These are phyloP conservation scores for Heptranchias perlo DNA, from an alignment of 2,113 vertebrate genomes.

Conservation along the genomic window DNA sequence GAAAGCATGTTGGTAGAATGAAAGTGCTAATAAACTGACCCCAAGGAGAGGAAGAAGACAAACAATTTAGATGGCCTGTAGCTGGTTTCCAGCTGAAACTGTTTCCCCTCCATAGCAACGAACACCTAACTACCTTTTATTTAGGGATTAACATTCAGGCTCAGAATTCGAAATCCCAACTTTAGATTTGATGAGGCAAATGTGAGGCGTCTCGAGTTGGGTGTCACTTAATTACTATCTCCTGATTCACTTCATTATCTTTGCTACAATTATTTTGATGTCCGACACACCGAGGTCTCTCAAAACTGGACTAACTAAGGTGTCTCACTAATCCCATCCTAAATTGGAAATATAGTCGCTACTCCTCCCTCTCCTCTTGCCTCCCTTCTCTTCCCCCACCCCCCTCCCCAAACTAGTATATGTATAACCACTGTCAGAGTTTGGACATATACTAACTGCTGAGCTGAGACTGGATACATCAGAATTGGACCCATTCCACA, in stretches of 20 bases:
- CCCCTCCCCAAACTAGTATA: no score
- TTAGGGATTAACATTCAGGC: background rate
- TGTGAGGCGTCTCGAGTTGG: background rate
- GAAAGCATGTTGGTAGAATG: background rate
- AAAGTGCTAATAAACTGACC: background rate
- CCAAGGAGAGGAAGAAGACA: conserved; percentile 6
- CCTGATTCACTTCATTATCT: background rate
- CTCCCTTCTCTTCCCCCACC: background rate
- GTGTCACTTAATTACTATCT: background rate
- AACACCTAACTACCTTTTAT: background rate
- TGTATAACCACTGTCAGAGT: no score
- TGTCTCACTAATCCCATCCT: background rate
- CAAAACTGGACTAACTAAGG: background rate
- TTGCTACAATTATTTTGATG: background rate
- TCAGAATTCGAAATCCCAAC: background rate
- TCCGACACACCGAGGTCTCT: background rate
- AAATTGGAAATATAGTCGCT: background rate
- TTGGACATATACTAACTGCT: no score
- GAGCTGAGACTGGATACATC: no score
- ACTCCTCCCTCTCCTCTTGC: background rate
- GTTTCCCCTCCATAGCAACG: background rate
- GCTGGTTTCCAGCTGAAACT: background rate
- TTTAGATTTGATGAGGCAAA: background rate
- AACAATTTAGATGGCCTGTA: background rate
- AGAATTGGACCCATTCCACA: no score